phyloP scores from a whole-genome alignment of 1,140 invertebrate species.

The Drosophila lacteicornis region DNA sequence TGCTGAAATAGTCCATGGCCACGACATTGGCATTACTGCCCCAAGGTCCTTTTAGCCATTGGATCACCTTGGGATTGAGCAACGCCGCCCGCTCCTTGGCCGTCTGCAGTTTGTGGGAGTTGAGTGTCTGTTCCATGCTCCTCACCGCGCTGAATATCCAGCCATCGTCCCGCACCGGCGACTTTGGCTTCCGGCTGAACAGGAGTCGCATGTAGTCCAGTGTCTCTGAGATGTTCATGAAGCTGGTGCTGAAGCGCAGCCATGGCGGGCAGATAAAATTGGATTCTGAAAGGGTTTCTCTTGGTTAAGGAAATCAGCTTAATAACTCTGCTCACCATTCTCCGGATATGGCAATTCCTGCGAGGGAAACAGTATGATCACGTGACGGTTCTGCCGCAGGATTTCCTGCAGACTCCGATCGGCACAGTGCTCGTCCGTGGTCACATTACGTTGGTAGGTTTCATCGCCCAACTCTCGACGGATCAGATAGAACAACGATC shows the following conservation, averaged over 20 bases:
- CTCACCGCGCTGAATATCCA: conserved; percentile 73
- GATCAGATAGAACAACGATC: conserved; percentile 57
- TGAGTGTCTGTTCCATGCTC: conserved; percentile 73
- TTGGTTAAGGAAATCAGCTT: background rate
- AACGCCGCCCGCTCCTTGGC: conserved; percentile 68
- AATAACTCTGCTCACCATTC: conserved; percentile 43
- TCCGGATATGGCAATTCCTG: conserved; percentile 74
- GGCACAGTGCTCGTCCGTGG: conserved; percentile 52
- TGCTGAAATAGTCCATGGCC: conserved; percentile 87
- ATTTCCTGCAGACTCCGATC: conserved; percentile 64
- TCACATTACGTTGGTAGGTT: conserved; percentile 54
- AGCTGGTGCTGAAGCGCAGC: conserved; percentile 76
- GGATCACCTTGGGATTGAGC: conserved; percentile 71
- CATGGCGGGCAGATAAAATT: conserved; percentile 67
- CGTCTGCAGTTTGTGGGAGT: conserved; percentile 63
- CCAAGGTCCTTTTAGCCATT: conserved; percentile 84
- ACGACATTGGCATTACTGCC: conserved; percentile 87
- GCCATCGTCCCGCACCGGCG: conserved; percentile 68
- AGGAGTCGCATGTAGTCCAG: conserved; percentile 77
- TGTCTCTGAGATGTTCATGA: conserved; percentile 68
- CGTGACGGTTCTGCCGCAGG: conserved; percentile 17
- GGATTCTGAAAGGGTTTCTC: conserved; percentile 53
- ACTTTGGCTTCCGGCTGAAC: conserved; percentile 68
- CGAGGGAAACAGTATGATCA: conserved; percentile 71
- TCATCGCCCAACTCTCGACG: conserved; percentile 67